Percentiles rank a stretch among this genome's conserved stretches.
These are phyloP conservation scores for Meriones unguiculatus DNA, from an alignment of 2,113 vertebrate genomes.

Conservation along the genomic window DNA sequence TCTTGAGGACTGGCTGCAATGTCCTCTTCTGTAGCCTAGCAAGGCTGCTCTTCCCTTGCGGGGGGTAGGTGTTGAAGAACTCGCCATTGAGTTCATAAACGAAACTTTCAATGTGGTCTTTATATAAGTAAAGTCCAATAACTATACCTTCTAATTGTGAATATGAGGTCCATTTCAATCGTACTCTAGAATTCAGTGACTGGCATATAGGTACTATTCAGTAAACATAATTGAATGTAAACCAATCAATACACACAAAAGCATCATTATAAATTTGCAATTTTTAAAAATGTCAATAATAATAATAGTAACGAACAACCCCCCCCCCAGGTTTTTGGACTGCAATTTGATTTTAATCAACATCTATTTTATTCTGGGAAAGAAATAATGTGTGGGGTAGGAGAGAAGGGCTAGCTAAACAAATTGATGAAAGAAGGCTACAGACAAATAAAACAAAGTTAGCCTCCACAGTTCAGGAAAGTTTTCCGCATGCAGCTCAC, in stretches of 20 bases:
- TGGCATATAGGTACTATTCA: slow-evolving; percentile 10
- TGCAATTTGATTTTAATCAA: neutral
- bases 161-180: neutral
- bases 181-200: neutral
- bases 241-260: neutral
- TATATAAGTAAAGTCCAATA: slow-evolving; percentile 16
- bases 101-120: neutral
- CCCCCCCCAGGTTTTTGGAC: neutral
- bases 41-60: too few species aligned
- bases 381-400: neutral
- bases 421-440: neutral
- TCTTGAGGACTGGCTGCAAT: too few species aligned
- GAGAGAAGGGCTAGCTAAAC: neutral
- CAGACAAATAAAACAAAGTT: neutral
- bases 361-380: slow-evolving; percentile 3
- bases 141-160: neutral
- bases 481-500: neutral
- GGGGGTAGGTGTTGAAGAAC: too few species aligned
- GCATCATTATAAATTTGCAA: slow-evolving; percentile 10
- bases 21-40: too few species aligned
- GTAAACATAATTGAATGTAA: slow-evolving; percentile 48
- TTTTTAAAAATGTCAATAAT: neutral
- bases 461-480: neutral
- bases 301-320: neutral
- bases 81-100: neutral